Conservation (phyloP, 2,113 vertebrate genomes). For the Columbina picui region DNA sequence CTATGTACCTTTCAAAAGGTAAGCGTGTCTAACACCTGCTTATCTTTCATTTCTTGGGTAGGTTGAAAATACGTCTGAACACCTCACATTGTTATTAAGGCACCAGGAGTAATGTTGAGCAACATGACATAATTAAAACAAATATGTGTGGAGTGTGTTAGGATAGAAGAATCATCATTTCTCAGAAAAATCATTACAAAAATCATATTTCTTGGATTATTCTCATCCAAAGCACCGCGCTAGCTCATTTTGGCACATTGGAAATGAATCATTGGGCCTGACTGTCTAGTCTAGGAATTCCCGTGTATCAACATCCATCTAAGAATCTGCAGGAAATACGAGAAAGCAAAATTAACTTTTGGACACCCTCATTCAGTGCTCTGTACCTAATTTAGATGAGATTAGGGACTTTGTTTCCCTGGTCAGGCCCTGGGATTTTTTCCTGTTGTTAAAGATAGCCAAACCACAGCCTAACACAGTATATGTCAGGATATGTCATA, state of each 20-base stretch:
- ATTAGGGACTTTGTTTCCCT: constrained; percentile 41
- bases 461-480: background rate
- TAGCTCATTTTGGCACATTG: constrained; percentile 27
- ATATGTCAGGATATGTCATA: background rate
- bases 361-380: background rate
- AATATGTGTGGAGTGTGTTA: background rate
- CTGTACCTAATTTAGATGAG: constrained; percentile 24
- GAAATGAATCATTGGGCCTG: constrained; percentile 53
- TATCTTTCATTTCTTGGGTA: background rate
- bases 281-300: constrained; percentile 33
- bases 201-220: constrained; percentile 41
- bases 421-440: constrained; percentile 13
- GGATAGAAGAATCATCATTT: constrained; percentile 12
- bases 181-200: constrained; percentile 31
- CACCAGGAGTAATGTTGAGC: background rate
- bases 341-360: constrained; percentile 36
- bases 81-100: background rate
- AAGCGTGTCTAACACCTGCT: background rate
- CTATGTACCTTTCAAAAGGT: background rate
- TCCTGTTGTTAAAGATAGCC: background rate
- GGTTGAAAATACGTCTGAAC: background rate
- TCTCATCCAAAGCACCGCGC: constrained; percentile 17
- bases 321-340: constrained; percentile 24
- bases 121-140: background rate
- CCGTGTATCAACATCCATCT: constrained; percentile 34